phyloP scores from a whole-genome alignment of 2,888 invertebrate species.

The Stenichneumon culpator region DNA sequence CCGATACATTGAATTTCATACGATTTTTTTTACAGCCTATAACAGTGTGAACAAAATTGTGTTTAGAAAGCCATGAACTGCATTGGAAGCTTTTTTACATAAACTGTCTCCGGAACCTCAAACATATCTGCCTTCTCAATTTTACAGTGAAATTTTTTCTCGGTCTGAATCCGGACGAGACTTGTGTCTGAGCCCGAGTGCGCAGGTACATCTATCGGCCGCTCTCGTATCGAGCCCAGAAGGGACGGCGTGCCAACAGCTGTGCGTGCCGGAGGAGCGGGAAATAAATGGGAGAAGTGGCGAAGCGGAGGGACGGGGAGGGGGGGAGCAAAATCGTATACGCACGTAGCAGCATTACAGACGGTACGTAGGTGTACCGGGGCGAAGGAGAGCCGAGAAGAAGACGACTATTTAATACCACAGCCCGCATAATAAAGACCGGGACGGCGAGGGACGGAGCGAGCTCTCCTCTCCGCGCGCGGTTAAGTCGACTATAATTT shows the following conservation, averaged over 20 bases:
- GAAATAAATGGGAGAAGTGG: neutral
- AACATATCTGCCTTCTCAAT: no score
- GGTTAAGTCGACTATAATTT: constrained; percentile 81
- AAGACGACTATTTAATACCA: constrained; percentile 30
- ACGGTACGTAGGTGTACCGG: constrained; percentile 13
- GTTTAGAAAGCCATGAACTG: no score
- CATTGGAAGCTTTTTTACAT: no score
- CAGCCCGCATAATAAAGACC: constrained; percentile 65
- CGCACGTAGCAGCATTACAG: constrained; percentile 7
- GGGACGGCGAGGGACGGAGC: constrained; percentile 27
- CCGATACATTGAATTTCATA: no score
- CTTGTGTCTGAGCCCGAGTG: neutral
- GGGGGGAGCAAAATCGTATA: constrained; percentile 23
- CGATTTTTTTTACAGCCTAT: no score
- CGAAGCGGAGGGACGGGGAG: neutral
- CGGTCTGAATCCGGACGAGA: constrained; percentile 35
- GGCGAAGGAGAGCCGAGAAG: constrained; percentile 9
- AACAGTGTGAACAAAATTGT: no score
- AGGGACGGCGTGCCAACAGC: constrained; percentile 7
- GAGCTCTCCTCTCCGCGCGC: constrained; percentile 20
- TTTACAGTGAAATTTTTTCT: neutral
- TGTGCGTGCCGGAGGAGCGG: neutral
- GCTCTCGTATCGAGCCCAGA: neutral
- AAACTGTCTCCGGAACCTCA: no score
- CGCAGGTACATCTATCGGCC: neutral